phyloP scores from a whole-genome alignment of 2,888 invertebrate genomes.

The Eurytoma californica region DNA sequence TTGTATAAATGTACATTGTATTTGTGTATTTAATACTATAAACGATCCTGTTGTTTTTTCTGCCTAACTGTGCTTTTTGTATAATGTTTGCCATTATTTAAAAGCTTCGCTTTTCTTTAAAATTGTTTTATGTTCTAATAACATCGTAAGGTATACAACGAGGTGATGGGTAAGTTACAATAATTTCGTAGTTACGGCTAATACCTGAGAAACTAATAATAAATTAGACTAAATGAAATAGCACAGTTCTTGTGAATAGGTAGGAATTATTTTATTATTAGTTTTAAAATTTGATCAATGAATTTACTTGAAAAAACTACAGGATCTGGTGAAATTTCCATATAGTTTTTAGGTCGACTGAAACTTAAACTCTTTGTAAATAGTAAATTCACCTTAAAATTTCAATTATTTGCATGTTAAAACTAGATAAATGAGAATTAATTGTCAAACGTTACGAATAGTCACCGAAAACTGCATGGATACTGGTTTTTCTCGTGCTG shows the following conservation, averaged over 20 bases:
- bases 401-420: constrained; percentile 48
- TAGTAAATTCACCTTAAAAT: neutral
- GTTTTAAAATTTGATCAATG: neutral
- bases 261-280: constrained; percentile 6
- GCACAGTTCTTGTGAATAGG: too few species aligned
- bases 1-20: too few species aligned
- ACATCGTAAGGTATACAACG: neutral
- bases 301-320: constrained; percentile 12
- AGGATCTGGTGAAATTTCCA: constrained; percentile 34
- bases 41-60: constrained; percentile 49
- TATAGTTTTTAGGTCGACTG: constrained; percentile 27
- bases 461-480: constrained; percentile 50
- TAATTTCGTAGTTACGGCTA: neutral
- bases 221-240: too few species aligned
- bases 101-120: constrained; percentile 32
- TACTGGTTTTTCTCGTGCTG: constrained; percentile 23
- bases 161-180: constrained; percentile 39
- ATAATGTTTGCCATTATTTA: constrained; percentile 25
- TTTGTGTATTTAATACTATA: neutral
- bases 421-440: neutral
- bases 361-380: neutral
- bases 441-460: constrained; percentile 8
- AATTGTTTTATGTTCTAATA: constrained; percentile 12
- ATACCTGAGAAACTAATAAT: too few species aligned
- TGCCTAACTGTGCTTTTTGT: constrained; percentile 38